Base-by-base conservation (phyloP, 2,888 invertebrate species). In the Melanophora roralis region DNA sequence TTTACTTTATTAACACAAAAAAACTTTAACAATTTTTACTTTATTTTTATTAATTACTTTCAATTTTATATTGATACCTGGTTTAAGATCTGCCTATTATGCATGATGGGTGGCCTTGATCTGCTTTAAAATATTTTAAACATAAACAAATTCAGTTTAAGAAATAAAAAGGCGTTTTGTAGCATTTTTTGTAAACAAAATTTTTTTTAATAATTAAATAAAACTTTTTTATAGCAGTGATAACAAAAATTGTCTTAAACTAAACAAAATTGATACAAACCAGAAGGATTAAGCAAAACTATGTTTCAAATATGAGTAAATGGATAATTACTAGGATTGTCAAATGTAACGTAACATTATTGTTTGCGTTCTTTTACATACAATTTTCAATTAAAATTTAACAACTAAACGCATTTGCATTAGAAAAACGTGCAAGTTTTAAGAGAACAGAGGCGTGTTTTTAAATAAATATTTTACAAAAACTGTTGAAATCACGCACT, bases 351-450 rank as follows among this genome's bases (percentile, higher is more conserved):
- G 27, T 27, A 27, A 27, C 27, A 27, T 27, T 27, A 27, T 27
- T 27, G 3, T 27, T 27, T 27, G 6, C n/a, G n/a, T n/a, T n/a
- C n/a, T n/a, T n/a, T n/a, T n/a, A n/a, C n/a, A n/a, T n/a, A n/a
- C n/a, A n/a, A n/a, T n/a, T 55, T 65, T 68, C 45, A 49, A 59
- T 51, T 67, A 59, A 43, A 74, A 67, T 11, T 57, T 14, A 74
- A 65, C 57, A 74, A 65, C 65, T 43, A 62, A 55, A 62, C 21
- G 19, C 19, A 68, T 75, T 75, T 62, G 45, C 59, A 67, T 74
- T 67, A 67, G 40, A 68, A 55, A 67, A 75, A 75, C 75, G 75
- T 68, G 68, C 32, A n/a, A 47, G 49, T 40, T 57, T 57, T 49
- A 27, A 57, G 21, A 55, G 69, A 49, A 64, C 62, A 69, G 60